A percentile compares a stretch with the other conserved stretches of the same genome.
Conservation (phyloP, 2,888 invertebrate species). For the Oeneis ivallda region DNA sequence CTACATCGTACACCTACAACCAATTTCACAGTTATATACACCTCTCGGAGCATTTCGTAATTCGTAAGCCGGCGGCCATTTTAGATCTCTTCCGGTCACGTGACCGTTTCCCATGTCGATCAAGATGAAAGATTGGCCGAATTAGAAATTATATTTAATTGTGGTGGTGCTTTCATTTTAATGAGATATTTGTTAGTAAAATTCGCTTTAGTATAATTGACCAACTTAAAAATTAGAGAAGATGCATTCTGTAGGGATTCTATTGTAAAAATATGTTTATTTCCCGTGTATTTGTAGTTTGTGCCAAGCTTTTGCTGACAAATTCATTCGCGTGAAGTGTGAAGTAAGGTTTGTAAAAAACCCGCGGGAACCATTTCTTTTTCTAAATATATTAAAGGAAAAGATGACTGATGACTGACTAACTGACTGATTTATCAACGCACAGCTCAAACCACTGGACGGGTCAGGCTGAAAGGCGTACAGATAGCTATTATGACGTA, state of each 20-base stretch:
- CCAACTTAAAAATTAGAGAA: neutral
- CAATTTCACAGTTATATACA: slow-evolving; percentile 3
- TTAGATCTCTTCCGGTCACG: slow-evolving; percentile 26
- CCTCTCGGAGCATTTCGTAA: neutral
- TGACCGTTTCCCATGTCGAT: slow-evolving; percentile 29
- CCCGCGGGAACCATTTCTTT: too few species aligned
- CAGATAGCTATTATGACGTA: too few species aligned
- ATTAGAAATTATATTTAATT: slow-evolving; percentile 18
- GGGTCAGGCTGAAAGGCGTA: too few species aligned
- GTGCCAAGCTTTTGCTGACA: too few species aligned
- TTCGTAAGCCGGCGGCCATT: slow-evolving; percentile 16
- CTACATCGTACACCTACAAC: slow-evolving; percentile 12
- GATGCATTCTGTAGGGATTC: neutral
- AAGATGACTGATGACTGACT: too few species aligned
- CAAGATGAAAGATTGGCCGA: slow-evolving; percentile 13
- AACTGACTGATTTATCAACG: too few species aligned
- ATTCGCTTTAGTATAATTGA: slow-evolving; percentile 1
- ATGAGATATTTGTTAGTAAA: neutral
- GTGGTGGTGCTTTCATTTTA: slow-evolving; percentile 4
- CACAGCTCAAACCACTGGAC: too few species aligned
- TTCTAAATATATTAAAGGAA: too few species aligned
- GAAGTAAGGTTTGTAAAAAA: too few species aligned
- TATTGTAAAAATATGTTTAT: neutral
- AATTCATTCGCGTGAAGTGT: too few species aligned
- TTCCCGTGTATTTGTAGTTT: too few species aligned